Conservation (phyloP, 2,113 vertebrate genomes). For the Eudyptes chrysolophus region DNA sequence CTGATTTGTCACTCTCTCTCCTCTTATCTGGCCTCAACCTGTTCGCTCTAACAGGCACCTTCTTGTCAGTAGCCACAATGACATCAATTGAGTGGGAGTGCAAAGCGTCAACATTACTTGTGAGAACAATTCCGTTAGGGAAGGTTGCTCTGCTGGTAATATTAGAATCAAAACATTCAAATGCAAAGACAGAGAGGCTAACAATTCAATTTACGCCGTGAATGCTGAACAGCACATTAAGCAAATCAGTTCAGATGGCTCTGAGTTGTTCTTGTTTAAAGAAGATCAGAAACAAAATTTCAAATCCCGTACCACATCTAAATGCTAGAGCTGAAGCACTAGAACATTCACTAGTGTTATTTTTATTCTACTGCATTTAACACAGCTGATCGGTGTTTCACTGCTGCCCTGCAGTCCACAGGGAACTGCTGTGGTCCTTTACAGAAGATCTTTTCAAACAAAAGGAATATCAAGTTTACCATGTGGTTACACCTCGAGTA, state of each 20-base stretch:
- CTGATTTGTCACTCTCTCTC: background rate
- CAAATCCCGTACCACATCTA: background rate
- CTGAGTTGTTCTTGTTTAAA: conserved; percentile 32
- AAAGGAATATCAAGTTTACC: background rate
- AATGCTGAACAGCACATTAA: conserved; percentile 52
- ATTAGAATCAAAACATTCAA: conserved; percentile 54
- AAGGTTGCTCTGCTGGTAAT: conserved; percentile 40
- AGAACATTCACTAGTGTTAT: background rate
- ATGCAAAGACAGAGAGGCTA: conserved; percentile 46
- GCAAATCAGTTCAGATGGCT: conserved; percentile 48
- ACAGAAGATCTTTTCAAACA: background rate
- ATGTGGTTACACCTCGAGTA: background rate
- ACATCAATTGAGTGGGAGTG: conserved; percentile 53
- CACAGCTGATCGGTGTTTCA: background rate
- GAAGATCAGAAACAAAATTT: conserved; percentile 50
- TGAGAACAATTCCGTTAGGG: conserved; percentile 45
- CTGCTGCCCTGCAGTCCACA: background rate
- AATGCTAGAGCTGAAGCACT: background rate
- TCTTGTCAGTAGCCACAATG: conserved; percentile 35
- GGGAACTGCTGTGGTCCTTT: background rate
- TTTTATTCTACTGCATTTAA: background rate
- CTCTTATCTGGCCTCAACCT: background rate
- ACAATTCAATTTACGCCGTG: conserved; percentile 42
- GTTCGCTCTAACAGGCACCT: conserved; percentile 18
- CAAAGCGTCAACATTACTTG: conserved; percentile 33